Evolutionary conservation across 2,888 invertebrate species (phyloP).

Genomic region (Apamea monoglypha): DNA sequence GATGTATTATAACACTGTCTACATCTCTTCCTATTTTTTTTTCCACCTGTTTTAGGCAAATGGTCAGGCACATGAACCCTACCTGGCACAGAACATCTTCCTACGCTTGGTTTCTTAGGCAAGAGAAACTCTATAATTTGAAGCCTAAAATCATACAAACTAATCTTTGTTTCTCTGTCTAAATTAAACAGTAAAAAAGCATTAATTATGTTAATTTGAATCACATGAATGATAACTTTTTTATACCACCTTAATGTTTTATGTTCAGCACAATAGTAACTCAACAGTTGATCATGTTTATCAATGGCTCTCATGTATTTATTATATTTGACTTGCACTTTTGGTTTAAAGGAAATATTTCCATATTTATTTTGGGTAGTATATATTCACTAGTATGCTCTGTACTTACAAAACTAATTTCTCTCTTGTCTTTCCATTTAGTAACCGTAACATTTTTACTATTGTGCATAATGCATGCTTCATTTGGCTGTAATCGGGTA

Average conservation of each 20-base stretch:
- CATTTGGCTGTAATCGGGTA: conserved; percentile 29
- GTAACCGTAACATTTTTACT: conserved; percentile 27
- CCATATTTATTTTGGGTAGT: conserved; percentile 26
- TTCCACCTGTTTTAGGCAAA: conserved; percentile 45
- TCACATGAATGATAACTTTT: conserved; percentile 43
- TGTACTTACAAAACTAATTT: conserved; percentile 25
- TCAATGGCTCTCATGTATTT: conserved; percentile 28
- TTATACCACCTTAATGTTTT: conserved; percentile 33
- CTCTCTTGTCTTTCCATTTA: conserved; percentile 32
- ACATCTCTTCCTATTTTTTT: conserved; percentile 48
- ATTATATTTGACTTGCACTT: conserved; percentile 26
- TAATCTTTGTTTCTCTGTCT: conserved; percentile 42
- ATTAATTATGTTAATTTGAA: conserved; percentile 39
- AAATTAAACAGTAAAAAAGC: conserved; percentile 29
- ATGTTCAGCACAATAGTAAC: conserved; percentile 35
- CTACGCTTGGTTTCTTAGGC: conserved; percentile 40
- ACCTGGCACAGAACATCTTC: conserved; percentile 34
- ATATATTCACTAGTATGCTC: conserved; percentile 18
- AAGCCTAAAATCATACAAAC: conserved; percentile 46
- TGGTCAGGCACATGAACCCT: conserved; percentile 46
- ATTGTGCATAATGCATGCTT: conserved; percentile 42
- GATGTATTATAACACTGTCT: conserved; percentile 36
- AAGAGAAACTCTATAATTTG: conserved; percentile 44
- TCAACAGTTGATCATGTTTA: conserved; percentile 33
- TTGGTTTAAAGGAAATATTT: conserved; percentile 30